Base-by-base conservation (phyloP, 1,140 invertebrate genomes). In the Centruroides vittatus region DNA sequence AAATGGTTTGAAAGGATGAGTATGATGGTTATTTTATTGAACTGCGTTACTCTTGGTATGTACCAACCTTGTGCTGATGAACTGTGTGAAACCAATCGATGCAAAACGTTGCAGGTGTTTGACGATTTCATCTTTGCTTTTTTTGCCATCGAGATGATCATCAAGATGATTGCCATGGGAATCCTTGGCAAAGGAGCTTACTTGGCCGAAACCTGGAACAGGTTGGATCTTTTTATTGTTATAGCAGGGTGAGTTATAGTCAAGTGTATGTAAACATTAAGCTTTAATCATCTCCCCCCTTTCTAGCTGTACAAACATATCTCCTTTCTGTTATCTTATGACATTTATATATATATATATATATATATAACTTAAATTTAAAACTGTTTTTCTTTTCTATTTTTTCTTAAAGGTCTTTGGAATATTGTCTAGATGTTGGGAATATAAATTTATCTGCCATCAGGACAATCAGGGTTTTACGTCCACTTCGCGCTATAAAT, bases 121-220 rank as follows among this genome's bases (percentile, higher is more conserved):
- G 96, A 99, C 73, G 92, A 99, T 76, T 87, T 94, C 68, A 99
- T 99, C 74, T 99, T 99, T 76, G 88, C 84, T 59, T 99, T 98
- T 79, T 99, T 99, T 78, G 84, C 93, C 10, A 72, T 93, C 69
- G 92, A 95, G 74, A 92, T 97, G 96, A 81, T 87, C 57, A 89
- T 99, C 72, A 99, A 99, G 79, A 94, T 98, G 84, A 84, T 94
- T 23, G 96, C 95, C 12, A 98, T 99, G 93, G 96, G 95, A n/a
- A 84, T 97, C 55, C 88, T 85, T 67, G 95, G 95, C 23, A 88
- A 88, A 72, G 86, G 88, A 41, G 89, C 93, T 0, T 99, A 98
- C 74, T 79, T 99, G 65, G 92, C 91, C 0, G 96, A 99, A 72
- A 92, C 93, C 1, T 99, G 91, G 94, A 99, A 99, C 77, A 83